A percentile compares a stretch with the other conserved stretches of the same genome.
Evolutionary conservation across 2,113 vertebrate genomes (phyloP).

Genomic region (Carassius carassius): DNA sequence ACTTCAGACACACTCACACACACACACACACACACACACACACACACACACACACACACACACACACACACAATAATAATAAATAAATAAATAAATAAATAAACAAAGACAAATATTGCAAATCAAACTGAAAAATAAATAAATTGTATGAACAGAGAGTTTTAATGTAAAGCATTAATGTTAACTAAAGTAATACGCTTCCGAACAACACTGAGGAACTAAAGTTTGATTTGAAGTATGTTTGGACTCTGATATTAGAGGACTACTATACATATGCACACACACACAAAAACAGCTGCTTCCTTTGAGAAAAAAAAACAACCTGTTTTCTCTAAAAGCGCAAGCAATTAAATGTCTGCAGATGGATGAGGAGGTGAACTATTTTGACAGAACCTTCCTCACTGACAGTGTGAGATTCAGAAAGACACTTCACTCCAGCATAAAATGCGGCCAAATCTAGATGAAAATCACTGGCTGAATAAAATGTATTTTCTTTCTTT

Average conservation of each 20-base stretch:
- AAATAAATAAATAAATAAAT: too few species aligned
- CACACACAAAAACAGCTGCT: slow-evolving; percentile 6
- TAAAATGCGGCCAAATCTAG: slow-evolving; percentile 66
- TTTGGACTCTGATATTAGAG: slow-evolving; percentile 3
- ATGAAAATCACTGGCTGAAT: slow-evolving; percentile 69
- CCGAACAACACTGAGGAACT: neutral
- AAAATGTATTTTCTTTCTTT: slow-evolving; percentile 49
- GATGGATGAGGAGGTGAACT: slow-evolving; percentile 3
- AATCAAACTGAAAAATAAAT: too few species aligned
- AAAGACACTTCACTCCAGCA: slow-evolving; percentile 48
- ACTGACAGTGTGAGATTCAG: neutral
- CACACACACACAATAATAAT: too few species aligned
- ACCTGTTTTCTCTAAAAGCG: neutral
- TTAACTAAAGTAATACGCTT: neutral
- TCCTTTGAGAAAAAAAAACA: slow-evolving; percentile 7
- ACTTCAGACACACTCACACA: too few species aligned
- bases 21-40: too few species aligned
- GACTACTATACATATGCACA: neutral
- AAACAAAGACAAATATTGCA: too few species aligned
- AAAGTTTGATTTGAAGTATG: neutral
- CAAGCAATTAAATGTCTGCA: slow-evolving; percentile 21
- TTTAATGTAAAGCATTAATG: neutral
- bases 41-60: too few species aligned
- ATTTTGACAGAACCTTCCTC: neutral
- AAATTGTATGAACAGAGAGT: too few species aligned